Base-by-base conservation (phyloP, 2,113 vertebrate species). In the Leptobrachium leishanense region DNA sequence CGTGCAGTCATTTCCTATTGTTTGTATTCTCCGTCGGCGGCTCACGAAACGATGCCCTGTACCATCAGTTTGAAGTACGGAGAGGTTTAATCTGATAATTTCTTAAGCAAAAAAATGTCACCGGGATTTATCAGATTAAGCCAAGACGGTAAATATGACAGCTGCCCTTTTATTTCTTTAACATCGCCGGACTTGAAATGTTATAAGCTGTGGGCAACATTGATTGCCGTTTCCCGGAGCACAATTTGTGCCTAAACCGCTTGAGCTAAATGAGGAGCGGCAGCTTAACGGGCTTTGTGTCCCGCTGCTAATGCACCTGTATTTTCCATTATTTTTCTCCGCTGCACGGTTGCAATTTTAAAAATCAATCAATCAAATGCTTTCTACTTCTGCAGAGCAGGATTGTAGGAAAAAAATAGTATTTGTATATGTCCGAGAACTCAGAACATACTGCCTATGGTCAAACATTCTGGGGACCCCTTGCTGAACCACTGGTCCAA, bases 131-230 rank as follows among this genome's bases (percentile, higher is more conserved):
- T 77, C 55, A 63, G 75, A 77, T 77, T 77, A 66, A 77, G 75
- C 42, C 43, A 42, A 70, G 39, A 69, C 68, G 54, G 70, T 77
- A 70, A 77, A 66, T 63, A 70, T 69, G 55, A 77, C 67, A 77
- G 54, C 67, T 77, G 68, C 68, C 76, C 76, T 77, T 77, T 76
- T 57, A 76, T 50, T 57, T 76, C 65, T 76, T 70, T 70, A 62
- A 77, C 68, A 77, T 70, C 43, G 57, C 55, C 20, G 54, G 65
- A 66, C 75, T 46, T 50, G 46, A 54, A 62, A 77, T 64, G 62
- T 62, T 62, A 55, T 5, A 43, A 77, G 54, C 54, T 2, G 10
- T 63, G 62, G n/a, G 13, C 1, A 64, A 13, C 10, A 64, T 6
- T 64, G n/a, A 64, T 64, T 20, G 31, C 15, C 20, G 9, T 3